Conservation (phyloP, 2,888 invertebrate genomes). For the Stenichneumon culpator region DNA sequence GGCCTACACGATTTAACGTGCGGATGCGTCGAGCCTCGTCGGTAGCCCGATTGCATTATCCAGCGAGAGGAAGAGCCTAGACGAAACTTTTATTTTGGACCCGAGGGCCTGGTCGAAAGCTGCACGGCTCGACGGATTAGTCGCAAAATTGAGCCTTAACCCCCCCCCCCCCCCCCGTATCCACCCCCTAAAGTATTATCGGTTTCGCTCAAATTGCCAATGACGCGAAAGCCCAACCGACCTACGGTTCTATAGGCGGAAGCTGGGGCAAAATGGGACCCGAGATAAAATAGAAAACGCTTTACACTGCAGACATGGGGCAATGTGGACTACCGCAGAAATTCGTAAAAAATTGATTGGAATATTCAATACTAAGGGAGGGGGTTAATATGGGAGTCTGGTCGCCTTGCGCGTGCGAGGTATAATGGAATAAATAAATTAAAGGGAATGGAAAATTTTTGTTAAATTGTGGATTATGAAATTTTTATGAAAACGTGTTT, state of each 20-base stretch:
- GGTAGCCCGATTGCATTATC: background rate
- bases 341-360: too few species aligned
- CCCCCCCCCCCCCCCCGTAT: slow-evolving; percentile 16
- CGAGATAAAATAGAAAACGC: background rate
- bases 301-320: background rate
- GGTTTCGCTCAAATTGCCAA: slow-evolving; percentile 69
- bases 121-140: slow-evolving; percentile 52
- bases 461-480: background rate
- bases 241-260: slow-evolving; percentile 34
- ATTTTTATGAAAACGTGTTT: too few species aligned
- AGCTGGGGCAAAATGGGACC: background rate
- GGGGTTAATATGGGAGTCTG: too few species aligned
- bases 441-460: too few species aligned
- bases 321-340: background rate
- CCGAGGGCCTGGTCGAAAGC: background rate
- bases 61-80: background rate
- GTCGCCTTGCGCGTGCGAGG: too few species aligned
- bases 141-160: slow-evolving; percentile 66
- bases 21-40: background rate
- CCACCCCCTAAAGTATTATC: slow-evolving; percentile 47
- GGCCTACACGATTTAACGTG: slow-evolving; percentile 46
- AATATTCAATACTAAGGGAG: too few species aligned
- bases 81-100: slow-evolving; percentile 55
- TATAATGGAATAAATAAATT: too few species aligned
- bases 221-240: slow-evolving; percentile 62